phyloP scores from a whole-genome alignment of 2,888 invertebrate genomes.

The Amiota mariae region DNA sequence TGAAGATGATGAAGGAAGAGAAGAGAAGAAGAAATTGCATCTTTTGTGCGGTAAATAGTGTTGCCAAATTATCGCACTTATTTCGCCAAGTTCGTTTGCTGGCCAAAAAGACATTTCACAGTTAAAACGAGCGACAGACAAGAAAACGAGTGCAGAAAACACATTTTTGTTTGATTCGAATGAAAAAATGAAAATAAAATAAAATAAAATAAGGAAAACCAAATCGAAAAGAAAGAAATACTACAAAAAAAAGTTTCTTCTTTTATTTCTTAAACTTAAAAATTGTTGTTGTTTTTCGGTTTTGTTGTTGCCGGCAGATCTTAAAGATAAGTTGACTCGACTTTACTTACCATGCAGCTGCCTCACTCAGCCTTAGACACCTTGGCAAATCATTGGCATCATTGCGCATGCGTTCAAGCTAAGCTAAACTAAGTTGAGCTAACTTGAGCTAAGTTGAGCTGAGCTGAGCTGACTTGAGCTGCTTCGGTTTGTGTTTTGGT shows the following conservation, averaged over 20 bases:
- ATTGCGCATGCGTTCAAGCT: slow-evolving; percentile 59
- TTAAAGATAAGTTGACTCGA: slow-evolving; percentile 42
- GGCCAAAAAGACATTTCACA: slow-evolving; percentile 26
- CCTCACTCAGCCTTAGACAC: neutral
- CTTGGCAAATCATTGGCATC: slow-evolving; percentile 61
- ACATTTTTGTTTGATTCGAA: slow-evolving; percentile 26
- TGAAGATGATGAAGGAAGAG: too few species aligned
- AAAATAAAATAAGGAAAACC: slow-evolving; percentile 25
- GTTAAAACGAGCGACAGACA: slow-evolving; percentile 59
- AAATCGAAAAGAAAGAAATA: slow-evolving; percentile 18
- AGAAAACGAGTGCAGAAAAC: slow-evolving; percentile 45
- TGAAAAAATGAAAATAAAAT: neutral
- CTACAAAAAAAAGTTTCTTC: slow-evolving; percentile 27
- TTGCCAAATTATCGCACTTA: slow-evolving; percentile 29
- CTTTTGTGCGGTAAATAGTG: slow-evolving; percentile 23
- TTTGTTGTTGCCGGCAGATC: slow-evolving; percentile 62
- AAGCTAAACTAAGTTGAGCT: too few species aligned
- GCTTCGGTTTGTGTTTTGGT: slow-evolving; percentile 14
- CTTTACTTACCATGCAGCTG: neutral
- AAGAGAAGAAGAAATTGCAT: neutral
- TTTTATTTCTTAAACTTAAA: slow-evolving; percentile 34
- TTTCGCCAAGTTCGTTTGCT: slow-evolving; percentile 8
- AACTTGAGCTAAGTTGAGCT: neutral
- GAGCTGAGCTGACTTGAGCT: slow-evolving; percentile 19
- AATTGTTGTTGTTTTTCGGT: slow-evolving; percentile 47